A percentile compares a stretch with the other conserved stretches of the same genome.
These are phyloP conservation scores for Heliconius hortense DNA, from an alignment of 2,888 invertebrate genomes.

Conservation along the genomic window DNA sequence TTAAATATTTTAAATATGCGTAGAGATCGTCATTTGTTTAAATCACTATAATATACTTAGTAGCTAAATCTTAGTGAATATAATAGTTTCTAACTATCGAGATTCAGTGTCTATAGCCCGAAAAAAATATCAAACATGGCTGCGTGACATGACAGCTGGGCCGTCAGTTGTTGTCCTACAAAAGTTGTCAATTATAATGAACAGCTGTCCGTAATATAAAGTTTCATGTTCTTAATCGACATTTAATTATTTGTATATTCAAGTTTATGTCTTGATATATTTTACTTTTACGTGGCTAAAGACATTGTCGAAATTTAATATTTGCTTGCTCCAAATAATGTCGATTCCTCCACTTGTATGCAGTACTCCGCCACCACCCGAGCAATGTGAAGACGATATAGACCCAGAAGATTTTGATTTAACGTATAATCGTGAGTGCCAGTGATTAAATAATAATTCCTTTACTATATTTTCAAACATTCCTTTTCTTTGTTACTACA, in stretches of 20 bases:
- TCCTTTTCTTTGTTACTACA: conserved; percentile 4
- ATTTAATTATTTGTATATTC: conserved; percentile 27
- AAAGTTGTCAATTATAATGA: conserved; percentile 66
- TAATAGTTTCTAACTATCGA: background rate
- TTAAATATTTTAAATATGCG: background rate
- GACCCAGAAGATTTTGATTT: conserved; percentile 78
- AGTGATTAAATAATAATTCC: background rate
- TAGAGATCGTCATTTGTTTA: background rate
- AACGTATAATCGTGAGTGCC: conserved; percentile 69
- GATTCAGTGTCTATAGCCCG: background rate
- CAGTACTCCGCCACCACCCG: conserved; percentile 85
- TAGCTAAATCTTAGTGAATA: background rate
- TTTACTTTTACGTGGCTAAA: conserved; percentile 18
- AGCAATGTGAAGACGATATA: conserved; percentile 84
- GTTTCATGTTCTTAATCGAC: conserved; percentile 42
- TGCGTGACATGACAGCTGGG: conserved; percentile 43
- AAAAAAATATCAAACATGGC: conserved; percentile 17
- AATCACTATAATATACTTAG: background rate
- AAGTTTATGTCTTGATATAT: conserved; percentile 16
- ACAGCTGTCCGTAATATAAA: conserved; percentile 68
- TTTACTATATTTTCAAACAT: background rate
- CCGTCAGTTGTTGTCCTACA: conserved; percentile 45
- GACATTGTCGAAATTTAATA: background rate
- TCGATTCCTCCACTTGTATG: conserved; percentile 86
- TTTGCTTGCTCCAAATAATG: conserved; percentile 61